Base-by-base conservation (phyloP, 2,888 invertebrate genomes). In the Ormia ochracea region DNA sequence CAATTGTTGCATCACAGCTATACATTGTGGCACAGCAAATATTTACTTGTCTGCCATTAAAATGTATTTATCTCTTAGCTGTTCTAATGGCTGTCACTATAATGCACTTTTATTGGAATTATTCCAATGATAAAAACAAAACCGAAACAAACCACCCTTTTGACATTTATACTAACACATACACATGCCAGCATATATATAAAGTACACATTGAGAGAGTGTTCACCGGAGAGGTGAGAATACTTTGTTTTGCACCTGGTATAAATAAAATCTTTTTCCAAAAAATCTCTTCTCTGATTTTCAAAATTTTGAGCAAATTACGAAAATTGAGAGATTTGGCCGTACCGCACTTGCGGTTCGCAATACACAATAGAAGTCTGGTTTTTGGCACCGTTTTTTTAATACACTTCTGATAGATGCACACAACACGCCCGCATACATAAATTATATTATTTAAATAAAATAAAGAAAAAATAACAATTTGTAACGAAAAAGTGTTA, bases 1-100 rank as follows among this genome's bases (percentile, higher is more conserved):
- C 21, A 68, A 76, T 76, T 76, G 80, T 76, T 80, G 70, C 79
- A 80, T 76, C 79, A 80, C 79, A n/a, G n/a, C n/a, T n/a, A n/a
- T n/a, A n/a, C n/a, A n/a, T n/a, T n/a, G n/a, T n/a, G n/a, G n/a
- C n/a, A n/a, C n/a, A 76, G 38, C 52, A 59, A 48, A 38, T 54
- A 52, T 59, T 43, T 43, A 54, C 14, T 61, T 28, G 28, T 41
- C 6, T 61, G 52, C 52, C 33, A 7, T 38, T 66, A 33, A 56
- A 38, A 21, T 19, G 4, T 36, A 31, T 26, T 17, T n/a, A n/a
- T n/a, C 58, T 23, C 7, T 21, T 21, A n/a, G 19, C 54, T 28
- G 36, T 38, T 45, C 36, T 26, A 23, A 31, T 41, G 10, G 26
- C n/a, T 45, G 5, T n/a, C 38, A 36, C 26, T 65, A 19, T 36